These are phyloP conservation scores for Pseudococcus jackbeardsleyi DNA, from an alignment of 2,888 invertebrate genomes.

Conservation along the genomic window DNA sequence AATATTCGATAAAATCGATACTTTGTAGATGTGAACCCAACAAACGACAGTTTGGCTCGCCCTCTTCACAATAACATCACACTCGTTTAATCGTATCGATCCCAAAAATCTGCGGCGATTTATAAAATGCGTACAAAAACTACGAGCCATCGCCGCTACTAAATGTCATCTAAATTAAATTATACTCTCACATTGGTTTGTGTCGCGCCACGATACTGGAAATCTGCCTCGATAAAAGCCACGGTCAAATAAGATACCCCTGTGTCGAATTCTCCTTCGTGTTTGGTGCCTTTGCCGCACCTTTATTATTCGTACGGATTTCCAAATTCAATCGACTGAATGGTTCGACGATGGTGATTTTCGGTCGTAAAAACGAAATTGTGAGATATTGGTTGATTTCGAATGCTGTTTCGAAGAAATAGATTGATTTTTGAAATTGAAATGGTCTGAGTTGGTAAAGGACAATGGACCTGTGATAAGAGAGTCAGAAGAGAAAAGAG, in stretches of 20 bases:
- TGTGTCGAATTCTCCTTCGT: neutral
- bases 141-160: neutral
- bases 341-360: neutral
- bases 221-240: neutral
- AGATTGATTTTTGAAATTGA: too few species aligned
- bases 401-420: neutral
- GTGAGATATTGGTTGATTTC: neutral
- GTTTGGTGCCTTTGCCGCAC: neutral
- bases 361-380: neutral
- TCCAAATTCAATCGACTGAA: neutral
- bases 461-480: too few species aligned
- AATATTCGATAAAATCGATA: neutral
- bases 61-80: neutral
- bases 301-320: neutral
- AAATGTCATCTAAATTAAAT: conserved; percentile 16
- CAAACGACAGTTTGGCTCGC: neutral
- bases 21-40: neutral
- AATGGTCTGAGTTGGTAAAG: too few species aligned
- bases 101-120: neutral
- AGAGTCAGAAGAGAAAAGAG: too few species aligned
- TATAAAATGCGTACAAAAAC: neutral
- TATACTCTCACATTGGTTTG: neutral
- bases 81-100: conserved; percentile 1
- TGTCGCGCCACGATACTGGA: neutral
- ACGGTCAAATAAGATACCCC: neutral